These are phyloP conservation scores for Sminthurinus aureus DNA, from an alignment of 2,888 invertebrate genomes.

Conservation along the genomic window DNA sequence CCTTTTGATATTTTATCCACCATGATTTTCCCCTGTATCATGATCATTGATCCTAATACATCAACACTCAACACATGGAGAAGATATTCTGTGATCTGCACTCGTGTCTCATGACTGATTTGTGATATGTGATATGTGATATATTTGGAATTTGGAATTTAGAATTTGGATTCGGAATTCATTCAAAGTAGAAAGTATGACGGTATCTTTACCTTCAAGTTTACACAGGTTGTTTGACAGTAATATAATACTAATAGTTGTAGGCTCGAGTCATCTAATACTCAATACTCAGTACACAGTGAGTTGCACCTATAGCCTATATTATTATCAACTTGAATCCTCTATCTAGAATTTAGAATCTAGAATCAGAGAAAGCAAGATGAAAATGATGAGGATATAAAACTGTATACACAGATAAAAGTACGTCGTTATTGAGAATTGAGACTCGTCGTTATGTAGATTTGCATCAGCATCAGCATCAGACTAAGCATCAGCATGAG, in stretches of 20 bases:
- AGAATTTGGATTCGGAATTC: background rate
- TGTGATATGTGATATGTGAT: background rate
- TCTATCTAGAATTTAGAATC: background rate
- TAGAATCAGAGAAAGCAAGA: slow-evolving; percentile 4
- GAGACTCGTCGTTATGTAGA: no score
- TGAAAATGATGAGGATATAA: background rate
- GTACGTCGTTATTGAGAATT: no score
- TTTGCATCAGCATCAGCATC: no score
- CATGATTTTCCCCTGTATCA: background rate
- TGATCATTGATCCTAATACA: background rate
- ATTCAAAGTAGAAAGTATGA: background rate
- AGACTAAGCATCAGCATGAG: no score
- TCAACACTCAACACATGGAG: background rate
- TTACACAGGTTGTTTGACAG: no score
- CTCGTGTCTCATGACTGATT: background rate
- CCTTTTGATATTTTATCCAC: slow-evolving; percentile 8
- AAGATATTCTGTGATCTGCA: background rate
- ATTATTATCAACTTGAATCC: no score
- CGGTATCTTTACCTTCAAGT: no score
- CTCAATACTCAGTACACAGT: background rate
- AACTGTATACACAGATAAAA: background rate
- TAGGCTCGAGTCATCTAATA: background rate
- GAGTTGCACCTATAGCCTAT: no score
- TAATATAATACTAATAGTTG: slow-evolving; percentile 1
- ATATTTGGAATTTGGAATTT: background rate